Conservation (phyloP, 2,797 vertebrate genomes). For the Clarias platycephalus region DNA sequence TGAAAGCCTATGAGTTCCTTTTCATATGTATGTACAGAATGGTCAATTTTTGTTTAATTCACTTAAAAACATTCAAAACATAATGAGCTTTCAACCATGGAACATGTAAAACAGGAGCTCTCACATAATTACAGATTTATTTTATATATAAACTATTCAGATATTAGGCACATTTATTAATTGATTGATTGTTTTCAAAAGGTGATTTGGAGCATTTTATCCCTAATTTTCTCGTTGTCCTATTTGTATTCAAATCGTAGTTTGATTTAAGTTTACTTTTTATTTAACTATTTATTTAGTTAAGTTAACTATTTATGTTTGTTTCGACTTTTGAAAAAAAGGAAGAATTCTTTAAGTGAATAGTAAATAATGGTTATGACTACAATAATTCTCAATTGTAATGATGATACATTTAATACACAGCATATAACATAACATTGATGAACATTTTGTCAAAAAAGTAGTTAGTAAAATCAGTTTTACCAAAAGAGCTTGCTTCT, state of each 20-base stretch:
- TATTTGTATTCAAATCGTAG: not conserved
- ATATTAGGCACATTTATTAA: not conserved
- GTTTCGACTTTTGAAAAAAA: not conserved
- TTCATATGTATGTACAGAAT: not conserved
- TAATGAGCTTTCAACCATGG: not conserved
- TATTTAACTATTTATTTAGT: not conserved
- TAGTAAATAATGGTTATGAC: not conserved
- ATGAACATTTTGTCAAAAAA: not conserved
- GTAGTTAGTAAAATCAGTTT: not conserved
- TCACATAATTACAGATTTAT: not conserved
- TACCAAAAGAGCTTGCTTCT: no score
- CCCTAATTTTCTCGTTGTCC: no score
- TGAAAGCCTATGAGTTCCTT: not conserved
- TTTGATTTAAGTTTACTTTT: no score
- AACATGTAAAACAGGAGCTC: not conserved
- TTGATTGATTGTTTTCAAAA: not conserved
- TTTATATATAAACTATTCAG: not conserved
- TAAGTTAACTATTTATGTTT: not conserved
- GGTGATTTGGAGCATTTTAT: not conserved
- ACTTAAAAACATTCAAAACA: not conserved
- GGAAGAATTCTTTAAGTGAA: not conserved
- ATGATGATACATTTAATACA: not conserved
- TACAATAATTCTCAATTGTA: not conserved
- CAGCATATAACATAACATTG: not conserved
- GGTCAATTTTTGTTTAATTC: not conserved